Conservation (phyloP, 1,140 invertebrate species). For the honey bee (Apis mellifera) region DNA sequence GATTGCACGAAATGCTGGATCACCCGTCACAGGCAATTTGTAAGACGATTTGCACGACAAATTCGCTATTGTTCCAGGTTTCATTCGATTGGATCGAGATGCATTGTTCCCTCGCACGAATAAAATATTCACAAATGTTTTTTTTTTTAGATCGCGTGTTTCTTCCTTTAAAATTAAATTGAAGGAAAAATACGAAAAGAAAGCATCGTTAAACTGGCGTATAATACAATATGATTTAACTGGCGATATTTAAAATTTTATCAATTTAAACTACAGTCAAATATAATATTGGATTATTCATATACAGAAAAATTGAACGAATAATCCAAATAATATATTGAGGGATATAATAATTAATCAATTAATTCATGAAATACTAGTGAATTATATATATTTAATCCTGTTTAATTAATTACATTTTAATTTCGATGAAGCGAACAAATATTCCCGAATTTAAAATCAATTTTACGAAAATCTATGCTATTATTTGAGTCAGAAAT, state of each 20-base stretch:
- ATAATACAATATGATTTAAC: no score
- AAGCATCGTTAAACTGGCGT: not conserved
- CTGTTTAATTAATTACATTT: not conserved
- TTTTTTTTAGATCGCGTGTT: slow-evolving; percentile 58
- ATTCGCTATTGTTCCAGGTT: slow-evolving; percentile 62
- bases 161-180: slow-evolving; percentile 33
- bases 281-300: not conserved
- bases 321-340: slow-evolving; percentile 2
- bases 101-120: slow-evolving; percentile 55
- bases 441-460: not conserved
- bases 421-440: not conserved
- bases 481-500: not conserved
- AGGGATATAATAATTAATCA: slow-evolving; percentile 5
- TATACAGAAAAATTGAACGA: not conserved
- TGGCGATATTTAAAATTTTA: not conserved
- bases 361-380: not conserved
- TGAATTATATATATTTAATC: not conserved
- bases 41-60: slow-evolving; percentile 68
- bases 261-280: not conserved
- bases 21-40: slow-evolving; percentile 65
- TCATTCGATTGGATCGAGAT: slow-evolving; percentile 56
- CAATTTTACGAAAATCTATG: not conserved
- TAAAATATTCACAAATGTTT: slow-evolving; percentile 59
- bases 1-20: slow-evolving; percentile 65
- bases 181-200: not conserved